phyloP scores from a whole-genome alignment of 2,113 vertebrate genomes.

The Amia ocellicauda region DNA sequence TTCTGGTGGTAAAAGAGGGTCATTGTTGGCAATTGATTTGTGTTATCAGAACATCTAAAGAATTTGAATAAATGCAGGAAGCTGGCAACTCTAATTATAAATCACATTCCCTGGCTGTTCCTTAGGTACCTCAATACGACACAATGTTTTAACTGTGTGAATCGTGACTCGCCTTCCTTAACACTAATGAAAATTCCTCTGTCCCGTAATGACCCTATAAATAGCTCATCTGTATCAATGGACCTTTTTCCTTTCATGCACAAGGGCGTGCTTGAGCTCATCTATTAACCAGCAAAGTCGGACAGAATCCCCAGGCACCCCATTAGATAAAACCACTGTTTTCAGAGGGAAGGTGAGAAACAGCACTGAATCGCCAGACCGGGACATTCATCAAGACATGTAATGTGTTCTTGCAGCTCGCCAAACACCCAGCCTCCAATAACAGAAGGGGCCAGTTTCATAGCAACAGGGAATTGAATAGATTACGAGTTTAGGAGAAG shows the following conservation, averaged over 20 bases:
- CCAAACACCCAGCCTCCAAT: not conserved
- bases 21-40: too few relatives aligned
- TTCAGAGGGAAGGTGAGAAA: conserved; percentile 15
- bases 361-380: conserved; percentile 35
- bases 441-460: not conserved
- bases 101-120: not conserved
- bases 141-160: not conserved
- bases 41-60: too few relatives aligned
- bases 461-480: not conserved
- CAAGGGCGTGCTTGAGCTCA: not conserved
- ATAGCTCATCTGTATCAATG: not conserved
- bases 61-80: too few relatives aligned
- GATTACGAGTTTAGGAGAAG: not conserved
- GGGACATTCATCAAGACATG: conserved; percentile 33
- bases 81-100: too few relatives aligned
- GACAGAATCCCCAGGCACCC: not conserved
- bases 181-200: not conserved
- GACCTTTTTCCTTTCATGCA: not conserved
- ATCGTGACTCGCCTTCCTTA: too few relatives aligned
- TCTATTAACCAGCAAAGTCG: not conserved
- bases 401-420: not conserved
- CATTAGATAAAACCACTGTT: conserved; percentile 7
- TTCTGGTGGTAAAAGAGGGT: too few relatives aligned
- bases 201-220: not conserved
- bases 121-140: not conserved